A percentile compares a stretch with the other conserved stretches of the same genome.
Conservation (phyloP, 2,888 invertebrate genomes). For the Bhutanitis thaidina region DNA sequence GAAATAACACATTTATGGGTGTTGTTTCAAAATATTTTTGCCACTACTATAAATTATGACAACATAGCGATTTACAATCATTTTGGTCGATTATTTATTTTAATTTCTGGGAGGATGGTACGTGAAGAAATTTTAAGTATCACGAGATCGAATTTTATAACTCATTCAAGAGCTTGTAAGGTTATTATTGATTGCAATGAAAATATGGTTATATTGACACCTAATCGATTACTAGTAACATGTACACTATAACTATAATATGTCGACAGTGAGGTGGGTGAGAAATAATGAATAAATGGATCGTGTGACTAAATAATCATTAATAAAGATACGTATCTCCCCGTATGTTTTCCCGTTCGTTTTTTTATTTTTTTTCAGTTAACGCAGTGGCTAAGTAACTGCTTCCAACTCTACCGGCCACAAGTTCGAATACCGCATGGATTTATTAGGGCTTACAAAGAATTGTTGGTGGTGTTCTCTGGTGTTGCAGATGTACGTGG, state of each 20-base stretch:
- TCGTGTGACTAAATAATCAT: too few relatives aligned
- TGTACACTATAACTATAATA: too few relatives aligned
- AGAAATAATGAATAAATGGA: neutral
- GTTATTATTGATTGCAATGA: conserved; percentile 3
- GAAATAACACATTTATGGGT: neutral
- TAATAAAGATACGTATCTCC: too few relatives aligned
- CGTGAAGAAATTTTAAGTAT: neutral
- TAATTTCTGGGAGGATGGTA: conserved; percentile 1
- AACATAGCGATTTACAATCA: neutral
- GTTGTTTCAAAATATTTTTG: conserved; percentile 9
- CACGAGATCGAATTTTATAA: neutral
- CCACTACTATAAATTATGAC: neutral
- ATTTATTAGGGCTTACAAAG: too few relatives aligned
- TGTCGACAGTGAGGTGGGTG: neutral
- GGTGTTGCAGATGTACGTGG: too few relatives aligned
- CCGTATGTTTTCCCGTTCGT: too few relatives aligned
- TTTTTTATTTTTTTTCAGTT: too few relatives aligned
- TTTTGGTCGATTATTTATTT: conserved; percentile 1
- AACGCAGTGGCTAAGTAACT: too few relatives aligned
- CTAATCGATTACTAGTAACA: conserved; percentile 9
- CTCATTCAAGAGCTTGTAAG: neutral
- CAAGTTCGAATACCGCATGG: too few relatives aligned
- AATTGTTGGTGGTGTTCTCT: too few relatives aligned
- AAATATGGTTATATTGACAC: neutral
- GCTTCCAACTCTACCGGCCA: too few relatives aligned